Evolutionary conservation across 1,140 invertebrate species (phyloP), one percentile per base, ranked within the genome.

Genomic region (Caenorhabditis brenneri): DNA sequence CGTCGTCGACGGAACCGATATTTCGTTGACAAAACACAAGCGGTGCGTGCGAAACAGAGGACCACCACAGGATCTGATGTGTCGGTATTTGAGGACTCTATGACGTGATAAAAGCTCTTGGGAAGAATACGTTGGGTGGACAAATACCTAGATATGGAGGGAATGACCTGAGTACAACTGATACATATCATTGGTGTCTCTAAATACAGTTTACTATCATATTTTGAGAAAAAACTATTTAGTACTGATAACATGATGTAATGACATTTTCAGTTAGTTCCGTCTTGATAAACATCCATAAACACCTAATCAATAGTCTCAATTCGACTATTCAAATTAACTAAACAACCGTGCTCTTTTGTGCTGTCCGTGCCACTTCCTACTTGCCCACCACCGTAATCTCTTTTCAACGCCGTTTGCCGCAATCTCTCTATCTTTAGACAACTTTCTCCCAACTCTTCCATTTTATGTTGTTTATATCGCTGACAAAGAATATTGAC

Each of bases 11-110:
- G 65, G 65, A 46, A 74, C 65, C 65, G 65, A 74, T 74, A 74
- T 74, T 74, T 74, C 65, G 65, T 74, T 74, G 65, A 74, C 65
- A 74, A 74, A 74, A 42, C 65, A 74, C 65, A 7, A 24, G 65
- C n/a, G 65, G 65, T 42, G 65, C 33, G 65, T 39, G 36, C 65
- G 29, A 46, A 74, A 33, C 22, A n/a, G 36, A 16, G 31, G 58
- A 31, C 29, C 58, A 27, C 31, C 12, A 36, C 10, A 36, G 31
- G 24, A 65, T n/a, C 16, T n/a, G 15, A 31, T 36, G 12, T 27
- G 29, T 42, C 36, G 29, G 31, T 36, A 9, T 65, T 42, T 42
- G 36, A 46, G 36, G 36, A 36, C 65, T 42, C 36, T 42, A 74
- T 74, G 65, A 74, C 65, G 65, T 74, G 36, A 19, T 4, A 12